phyloP scores from a whole-genome alignment of 2,113 vertebrate species.

The Gymnarchus niloticus region DNA sequence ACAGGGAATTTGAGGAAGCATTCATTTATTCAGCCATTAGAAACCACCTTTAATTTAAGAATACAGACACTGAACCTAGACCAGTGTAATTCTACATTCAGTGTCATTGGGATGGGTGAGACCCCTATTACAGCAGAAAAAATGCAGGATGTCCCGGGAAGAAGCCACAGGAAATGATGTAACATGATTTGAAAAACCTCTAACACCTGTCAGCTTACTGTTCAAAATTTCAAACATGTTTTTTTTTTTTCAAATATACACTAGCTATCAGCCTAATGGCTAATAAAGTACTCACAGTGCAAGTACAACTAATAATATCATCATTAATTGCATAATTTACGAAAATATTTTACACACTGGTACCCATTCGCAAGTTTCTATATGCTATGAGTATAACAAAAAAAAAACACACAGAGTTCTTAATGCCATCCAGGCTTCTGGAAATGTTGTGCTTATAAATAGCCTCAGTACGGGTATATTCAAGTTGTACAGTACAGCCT shows the following conservation, averaged over 20 bases:
- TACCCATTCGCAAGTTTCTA: background rate
- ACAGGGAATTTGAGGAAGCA: background rate
- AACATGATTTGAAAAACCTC: background rate
- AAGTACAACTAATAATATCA: background rate
- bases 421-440: background rate
- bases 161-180: background rate
- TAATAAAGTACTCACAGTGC: background rate
- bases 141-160: background rate
- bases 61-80: background rate
- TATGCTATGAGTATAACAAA: background rate
- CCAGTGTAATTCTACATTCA: background rate
- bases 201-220: background rate
- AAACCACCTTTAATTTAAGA: constrained; percentile 4
- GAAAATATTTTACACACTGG: background rate
- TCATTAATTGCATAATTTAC: background rate
- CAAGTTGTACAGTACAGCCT: background rate
- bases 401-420: background rate
- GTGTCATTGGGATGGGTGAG: background rate
- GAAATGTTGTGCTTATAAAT: background rate
- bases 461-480: background rate
- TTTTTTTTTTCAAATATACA: background rate
- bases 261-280: too few relatives aligned
- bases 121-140: background rate
- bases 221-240: background rate
- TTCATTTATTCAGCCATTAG: background rate